phyloP scores from a whole-genome alignment of 2,888 invertebrate genomes.

The Crioceris asparagi region DNA sequence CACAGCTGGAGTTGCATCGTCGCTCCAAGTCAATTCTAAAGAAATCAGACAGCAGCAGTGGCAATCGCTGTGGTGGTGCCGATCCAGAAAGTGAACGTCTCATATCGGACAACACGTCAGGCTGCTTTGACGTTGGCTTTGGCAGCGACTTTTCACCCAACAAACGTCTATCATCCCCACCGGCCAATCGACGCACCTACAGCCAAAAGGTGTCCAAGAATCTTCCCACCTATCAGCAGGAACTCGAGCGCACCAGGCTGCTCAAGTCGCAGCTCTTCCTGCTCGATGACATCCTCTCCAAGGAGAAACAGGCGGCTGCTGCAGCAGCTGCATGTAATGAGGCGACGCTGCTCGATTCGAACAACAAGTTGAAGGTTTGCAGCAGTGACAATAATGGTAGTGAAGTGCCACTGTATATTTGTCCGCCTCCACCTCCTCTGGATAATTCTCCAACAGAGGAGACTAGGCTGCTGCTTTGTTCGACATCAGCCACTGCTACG shows the following conservation, averaged over 20 bases:
- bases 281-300: constrained; percentile 38
- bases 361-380: constrained; percentile 1
- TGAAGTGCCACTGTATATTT: constrained; percentile 41
- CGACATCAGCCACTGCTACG: constrained; percentile 16
- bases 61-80: constrained; percentile 31
- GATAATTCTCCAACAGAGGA: constrained; percentile 45
- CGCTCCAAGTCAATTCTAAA: constrained; percentile 68
- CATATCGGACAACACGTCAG: constrained; percentile 54
- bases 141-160: constrained; percentile 39
- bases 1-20: constrained; percentile 53
- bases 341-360: constrained; percentile 28
- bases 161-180: constrained; percentile 33
- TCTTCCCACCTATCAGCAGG: constrained; percentile 26
- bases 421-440: constrained; percentile 44
- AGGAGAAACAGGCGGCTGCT: constrained; percentile 26
- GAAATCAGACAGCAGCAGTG: constrained; percentile 53
- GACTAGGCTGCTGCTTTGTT: constrained; percentile 35
- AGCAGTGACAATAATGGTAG: constrained; percentile 11
- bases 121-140: too few relatives aligned
- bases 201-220: constrained; percentile 25
- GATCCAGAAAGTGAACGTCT: constrained; percentile 70
- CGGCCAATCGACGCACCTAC: constrained; percentile 23
- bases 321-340: constrained; percentile 32
- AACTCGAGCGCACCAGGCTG: constrained; percentile 29
- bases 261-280: constrained; percentile 37